Base-by-base conservation (phyloP, 2,888 invertebrate species). In the Drosophila ochracea region DNA sequence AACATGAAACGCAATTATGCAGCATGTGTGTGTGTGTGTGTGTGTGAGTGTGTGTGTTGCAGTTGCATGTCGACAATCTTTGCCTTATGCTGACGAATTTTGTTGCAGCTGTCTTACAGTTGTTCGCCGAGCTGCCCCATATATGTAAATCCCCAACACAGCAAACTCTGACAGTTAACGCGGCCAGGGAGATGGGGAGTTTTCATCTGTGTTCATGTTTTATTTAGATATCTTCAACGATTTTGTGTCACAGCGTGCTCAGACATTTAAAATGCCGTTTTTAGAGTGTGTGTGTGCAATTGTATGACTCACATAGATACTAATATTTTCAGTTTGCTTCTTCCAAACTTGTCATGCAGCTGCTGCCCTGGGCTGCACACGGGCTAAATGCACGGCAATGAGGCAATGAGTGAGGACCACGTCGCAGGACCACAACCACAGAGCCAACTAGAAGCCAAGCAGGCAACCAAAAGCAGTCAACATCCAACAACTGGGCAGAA, bases 1-100 rank as follows among this genome's bases (percentile, higher is more conserved):
- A 76, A 80, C 88, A 88, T 80, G 76, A 68, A 84, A 88, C 68
- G 90, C 85, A 90, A 90, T 86, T 90, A 88, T 88, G 89, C 89
- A 85, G 71, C 85, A 83, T 72, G 3, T 28, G 11, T 35, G 49
- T 21, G 3, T 25, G 25, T 21, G 73, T 82, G 82, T 69, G 25
- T 25, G 19, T 25, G 25, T 21, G 73, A 80, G 82, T 69, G 25
- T 25, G 19, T 21, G 73, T 82, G 82, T 69, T 57, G 54, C 31
- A 43, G 33, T 53, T 73, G 65, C 53, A 57, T 57, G 52, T 63
- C 53, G 19, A 61, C 68, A 65, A 64, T 86, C 71, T 64, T 64
- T 65, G 68, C 66, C 39, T 30, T 60, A 53, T 62, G 69, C 54
- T 84, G 82, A 71, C 74, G 79, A 57, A 74, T 66, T 65, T 67